phyloP scores from a whole-genome alignment of 2,888 invertebrate species.

The Oeneis ivallda region DNA sequence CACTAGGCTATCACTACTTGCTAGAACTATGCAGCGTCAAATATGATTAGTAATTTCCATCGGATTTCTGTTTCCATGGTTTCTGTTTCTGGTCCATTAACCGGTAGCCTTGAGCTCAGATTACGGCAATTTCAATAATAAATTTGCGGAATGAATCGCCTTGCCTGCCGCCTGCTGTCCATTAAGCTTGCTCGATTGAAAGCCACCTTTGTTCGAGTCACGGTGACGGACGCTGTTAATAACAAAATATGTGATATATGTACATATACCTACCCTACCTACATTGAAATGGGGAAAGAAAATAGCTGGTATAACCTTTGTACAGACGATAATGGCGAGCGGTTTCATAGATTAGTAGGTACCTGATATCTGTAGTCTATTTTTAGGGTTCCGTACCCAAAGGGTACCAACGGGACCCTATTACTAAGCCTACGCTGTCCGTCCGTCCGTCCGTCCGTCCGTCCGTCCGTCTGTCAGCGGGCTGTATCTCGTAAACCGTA shows the following conservation, averaged over 20 bases:
- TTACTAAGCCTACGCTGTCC: too few species aligned
- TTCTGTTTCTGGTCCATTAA: conserved; percentile 47
- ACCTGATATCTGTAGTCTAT: too few species aligned
- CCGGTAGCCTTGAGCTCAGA: conserved; percentile 43
- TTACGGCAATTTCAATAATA: conserved; percentile 51
- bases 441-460: too few species aligned
- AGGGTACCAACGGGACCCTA: too few species aligned
- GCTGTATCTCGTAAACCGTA: too few species aligned
- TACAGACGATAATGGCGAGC: too few species aligned
- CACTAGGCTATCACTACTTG: too few species aligned
- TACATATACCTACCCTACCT: too few species aligned
- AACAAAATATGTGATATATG: conserved; percentile 19
- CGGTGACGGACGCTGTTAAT: conserved; percentile 29
- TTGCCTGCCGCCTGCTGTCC: conserved; percentile 1
- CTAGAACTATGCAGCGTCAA: too few species aligned
- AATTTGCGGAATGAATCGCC: conserved; percentile 50
- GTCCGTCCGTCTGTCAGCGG: too few species aligned
- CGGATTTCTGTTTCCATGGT: neutral
- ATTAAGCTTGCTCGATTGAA: conserved; percentile 43
- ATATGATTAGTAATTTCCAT: neutral
- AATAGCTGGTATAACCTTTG: neutral
- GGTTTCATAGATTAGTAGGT: too few species aligned
- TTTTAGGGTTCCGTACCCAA: too few species aligned
- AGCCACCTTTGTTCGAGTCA: conserved; percentile 41
- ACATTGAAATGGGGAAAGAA: neutral